Conservation (phyloP, 2,888 invertebrate genomes). For the Drosophila kokeensis region DNA sequence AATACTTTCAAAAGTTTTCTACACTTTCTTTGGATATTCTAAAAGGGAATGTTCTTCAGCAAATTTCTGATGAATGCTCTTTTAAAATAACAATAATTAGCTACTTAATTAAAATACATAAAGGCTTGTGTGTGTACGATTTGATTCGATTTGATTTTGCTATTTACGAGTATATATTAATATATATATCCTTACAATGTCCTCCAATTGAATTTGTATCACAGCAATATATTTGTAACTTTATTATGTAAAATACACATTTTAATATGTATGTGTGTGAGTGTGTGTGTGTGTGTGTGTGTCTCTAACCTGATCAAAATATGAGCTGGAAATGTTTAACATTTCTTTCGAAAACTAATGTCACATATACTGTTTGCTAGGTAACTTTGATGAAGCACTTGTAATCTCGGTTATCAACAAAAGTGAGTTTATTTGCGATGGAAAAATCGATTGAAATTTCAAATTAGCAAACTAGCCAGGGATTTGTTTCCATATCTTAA, state of each 20-base stretch:
- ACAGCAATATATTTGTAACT: slow-evolving; percentile 83
- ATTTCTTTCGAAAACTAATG: slow-evolving; percentile 22
- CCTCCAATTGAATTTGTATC: slow-evolving; percentile 83
- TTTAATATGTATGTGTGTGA: slow-evolving; percentile 7
- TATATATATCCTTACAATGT: slow-evolving; percentile 68
- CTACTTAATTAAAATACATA: slow-evolving; percentile 21
- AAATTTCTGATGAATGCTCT: slow-evolving; percentile 42
- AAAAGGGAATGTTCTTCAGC: slow-evolving; percentile 53
- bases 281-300: slow-evolving; percentile 13
- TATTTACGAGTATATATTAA: slow-evolving; percentile 44
- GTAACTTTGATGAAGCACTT: slow-evolving; percentile 8
- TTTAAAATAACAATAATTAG: slow-evolving; percentile 22
- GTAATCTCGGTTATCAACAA: slow-evolving; percentile 9
- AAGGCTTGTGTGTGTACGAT: slow-evolving; percentile 20
- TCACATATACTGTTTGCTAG: background rate
- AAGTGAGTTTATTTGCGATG: slow-evolving; percentile 7
- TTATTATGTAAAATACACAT: slow-evolving; percentile 46
- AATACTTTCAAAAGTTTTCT: slow-evolving; percentile 14
- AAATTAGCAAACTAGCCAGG: background rate
- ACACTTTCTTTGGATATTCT: slow-evolving; percentile 9
- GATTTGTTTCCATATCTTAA: slow-evolving; percentile 4
- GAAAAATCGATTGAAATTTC: background rate
- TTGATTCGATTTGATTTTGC: slow-evolving; percentile 40
- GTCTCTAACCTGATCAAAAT: slow-evolving; percentile 16
- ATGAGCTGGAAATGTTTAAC: slow-evolving; percentile 33